A percentile compares a stretch with the other conserved stretches of the same genome.
These are phyloP conservation scores for Ochropacha duplaris DNA, from an alignment of 2,888 invertebrate genomes.

Conservation along the genomic window DNA sequence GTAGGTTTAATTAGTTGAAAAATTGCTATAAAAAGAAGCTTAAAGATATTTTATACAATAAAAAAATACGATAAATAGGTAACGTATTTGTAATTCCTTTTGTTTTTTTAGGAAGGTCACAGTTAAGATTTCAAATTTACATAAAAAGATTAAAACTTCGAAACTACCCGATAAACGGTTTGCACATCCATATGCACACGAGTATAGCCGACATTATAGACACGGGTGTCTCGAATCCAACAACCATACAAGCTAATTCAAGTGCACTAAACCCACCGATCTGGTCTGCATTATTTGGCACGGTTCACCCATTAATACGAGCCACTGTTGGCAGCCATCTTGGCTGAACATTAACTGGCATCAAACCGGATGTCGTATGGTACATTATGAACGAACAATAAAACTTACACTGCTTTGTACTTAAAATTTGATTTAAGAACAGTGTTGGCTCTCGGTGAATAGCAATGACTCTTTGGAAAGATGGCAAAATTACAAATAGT, in stretches of 20 bases:
- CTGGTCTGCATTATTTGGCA: conserved; percentile 68
- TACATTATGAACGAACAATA: conserved; percentile 76
- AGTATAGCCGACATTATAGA: conserved; percentile 11
- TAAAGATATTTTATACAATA: too few species aligned
- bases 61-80: not conserved
- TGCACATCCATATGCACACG: not conserved
- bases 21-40: too few species aligned
- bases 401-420: conserved; percentile 59
- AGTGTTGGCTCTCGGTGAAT: conserved; percentile 33
- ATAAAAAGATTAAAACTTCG: not conserved
- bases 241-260: conserved; percentile 54
- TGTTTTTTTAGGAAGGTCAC: too few species aligned
- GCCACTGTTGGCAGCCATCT: conserved; percentile 65
- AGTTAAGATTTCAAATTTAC: too few species aligned
- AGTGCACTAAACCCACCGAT: conserved; percentile 51
- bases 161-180: not conserved
- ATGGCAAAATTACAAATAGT: not conserved
- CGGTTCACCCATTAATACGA: conserved; percentile 63
- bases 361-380: conserved; percentile 76
- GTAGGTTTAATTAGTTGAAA: not conserved
- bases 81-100: not conserved
- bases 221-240: conserved; percentile 19
- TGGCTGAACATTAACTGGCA: conserved; percentile 69
- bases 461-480: not conserved
- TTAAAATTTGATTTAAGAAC: conserved; percentile 51